Conservation (phyloP, 2,797 vertebrate species). For the Sphaeramia orbicularis region DNA sequence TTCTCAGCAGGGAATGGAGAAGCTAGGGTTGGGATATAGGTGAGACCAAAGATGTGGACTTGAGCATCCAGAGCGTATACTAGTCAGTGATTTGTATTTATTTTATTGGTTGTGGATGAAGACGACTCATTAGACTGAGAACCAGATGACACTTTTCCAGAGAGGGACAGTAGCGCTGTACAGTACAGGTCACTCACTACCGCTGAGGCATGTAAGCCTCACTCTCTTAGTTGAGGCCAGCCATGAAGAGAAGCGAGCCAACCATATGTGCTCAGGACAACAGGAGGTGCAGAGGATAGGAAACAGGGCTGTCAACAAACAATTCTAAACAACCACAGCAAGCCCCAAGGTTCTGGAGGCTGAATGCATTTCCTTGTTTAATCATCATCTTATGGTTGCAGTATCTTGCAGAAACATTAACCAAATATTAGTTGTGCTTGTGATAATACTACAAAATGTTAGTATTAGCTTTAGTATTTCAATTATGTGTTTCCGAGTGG, state of each 20-base stretch:
- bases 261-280: conserved; percentile 71
- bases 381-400: conserved; percentile 71
- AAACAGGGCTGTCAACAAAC: conserved; percentile 80
- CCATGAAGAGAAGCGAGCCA: conserved; percentile 57
- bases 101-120: not conserved
- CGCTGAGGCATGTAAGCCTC: conserved; percentile 69
- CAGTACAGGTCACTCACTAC: conserved; percentile 61
- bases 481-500: conserved; percentile 4
- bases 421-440: conserved; percentile 23
- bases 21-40: conserved; percentile 46
- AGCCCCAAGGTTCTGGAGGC: conserved; percentile 55
- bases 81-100: not conserved
- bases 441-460: conserved; percentile 39
- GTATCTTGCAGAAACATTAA: conserved; percentile 40
- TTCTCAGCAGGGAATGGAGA: conserved; percentile 46
- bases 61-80: conserved; percentile 2
- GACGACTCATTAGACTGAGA: not conserved
- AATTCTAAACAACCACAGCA: conserved; percentile 72
- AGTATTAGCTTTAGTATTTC: conserved; percentile 8
- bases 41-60: conserved; percentile 43
- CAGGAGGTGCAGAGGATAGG: conserved; percentile 69
- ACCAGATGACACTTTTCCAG: conserved; percentile 31
- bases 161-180: conserved; percentile 68
- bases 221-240: conserved; percentile 61
- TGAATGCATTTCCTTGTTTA: conserved; percentile 53